Evolutionary conservation across 2,113 vertebrate species (phyloP), one percentile per base, ranked within the genome.

Genomic region (Cephalopholis sonnerati): DNA sequence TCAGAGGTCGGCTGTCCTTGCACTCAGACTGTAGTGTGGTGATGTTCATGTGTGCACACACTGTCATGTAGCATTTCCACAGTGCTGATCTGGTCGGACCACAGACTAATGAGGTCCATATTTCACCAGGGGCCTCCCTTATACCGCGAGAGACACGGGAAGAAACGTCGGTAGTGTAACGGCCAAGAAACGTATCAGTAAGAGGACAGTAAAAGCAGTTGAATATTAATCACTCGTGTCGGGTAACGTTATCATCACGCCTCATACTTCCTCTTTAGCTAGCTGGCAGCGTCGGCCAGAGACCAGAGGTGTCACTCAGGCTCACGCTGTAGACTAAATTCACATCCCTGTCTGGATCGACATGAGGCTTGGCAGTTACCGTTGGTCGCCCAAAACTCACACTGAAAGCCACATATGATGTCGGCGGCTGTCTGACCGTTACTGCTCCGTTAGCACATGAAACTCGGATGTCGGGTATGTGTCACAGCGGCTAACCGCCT

Each of bases 1-100:
- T 63, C 72, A 53, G 71, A 78, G 93, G 82, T 84, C 89, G 51
- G 79, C 27, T 72, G 83, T 83, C 87, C 84, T 86, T 58, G 86
- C 81, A 22, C 20, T 64, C 63, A 27, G 24, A 41, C 77, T 50
- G n/a, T 27, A 66, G n/a, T n/a, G 53, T 59, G 25, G 29, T 58
- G 36, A 44, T 69, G 41, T 69, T n/a, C 66, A n/a, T n/a, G 25
- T 55, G 15, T 48, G 54, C 41, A 46, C 11, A 10, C 27, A 27
- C 57, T 5, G 73, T 22, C 77, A 57, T 69, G 68, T 12, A 48
- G 36, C 70, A 54, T 57, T 44, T 44, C 18, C 48, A 71, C 54
- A 11, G 39, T 61, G 72, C 22, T 41, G 3, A 6, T 32, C 12
- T 58, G 22, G 24, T 17, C 51, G 25, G 22, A 25, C 1, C 25